Percentiles rank a stretch among this genome's conserved stretches.
These are phyloP conservation scores for Carabus problematicus DNA, from an alignment of 2,888 invertebrate species.

Conservation along the genomic window DNA sequence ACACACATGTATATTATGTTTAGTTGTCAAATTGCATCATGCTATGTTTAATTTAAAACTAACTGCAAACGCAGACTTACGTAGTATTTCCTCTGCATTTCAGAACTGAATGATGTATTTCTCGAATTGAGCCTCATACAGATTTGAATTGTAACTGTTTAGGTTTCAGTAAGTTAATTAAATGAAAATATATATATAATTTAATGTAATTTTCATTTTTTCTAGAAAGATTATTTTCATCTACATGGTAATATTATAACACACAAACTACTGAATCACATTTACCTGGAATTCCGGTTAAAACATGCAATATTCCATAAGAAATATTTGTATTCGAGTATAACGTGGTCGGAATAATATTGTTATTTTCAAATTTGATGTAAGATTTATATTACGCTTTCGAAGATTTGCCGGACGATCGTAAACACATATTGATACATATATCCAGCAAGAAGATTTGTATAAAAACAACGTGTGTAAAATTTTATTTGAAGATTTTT, in stretches of 20 bases:
- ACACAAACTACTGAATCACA: too few species aligned
- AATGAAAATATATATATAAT: background rate
- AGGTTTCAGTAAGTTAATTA: background rate
- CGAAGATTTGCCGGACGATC: background rate
- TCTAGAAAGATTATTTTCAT: too few species aligned
- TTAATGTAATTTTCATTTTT: too few species aligned
- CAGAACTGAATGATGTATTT: slow-evolving; percentile 4
- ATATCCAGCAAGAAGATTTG: background rate
- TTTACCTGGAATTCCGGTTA: too few species aligned
- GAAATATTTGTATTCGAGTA: too few species aligned
- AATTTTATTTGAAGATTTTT: slow-evolving; percentile 36
- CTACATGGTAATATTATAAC: too few species aligned
- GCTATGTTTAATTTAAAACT: slow-evolving; percentile 23
- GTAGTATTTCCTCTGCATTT: background rate
- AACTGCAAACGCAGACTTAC: background rate
- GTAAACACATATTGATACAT: background rate
- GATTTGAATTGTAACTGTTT: background rate
- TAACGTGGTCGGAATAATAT: background rate
- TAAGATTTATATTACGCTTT: background rate
- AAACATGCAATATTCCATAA: too few species aligned
- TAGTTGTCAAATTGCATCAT: slow-evolving; percentile 12
- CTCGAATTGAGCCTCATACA: background rate
- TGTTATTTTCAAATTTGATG: background rate
- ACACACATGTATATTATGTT: slow-evolving; percentile 3
- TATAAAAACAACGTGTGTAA: background rate